Conservation (phyloP, 92 coral and sea anemone genomes). For the Desmophyllum pertusum region DNA sequence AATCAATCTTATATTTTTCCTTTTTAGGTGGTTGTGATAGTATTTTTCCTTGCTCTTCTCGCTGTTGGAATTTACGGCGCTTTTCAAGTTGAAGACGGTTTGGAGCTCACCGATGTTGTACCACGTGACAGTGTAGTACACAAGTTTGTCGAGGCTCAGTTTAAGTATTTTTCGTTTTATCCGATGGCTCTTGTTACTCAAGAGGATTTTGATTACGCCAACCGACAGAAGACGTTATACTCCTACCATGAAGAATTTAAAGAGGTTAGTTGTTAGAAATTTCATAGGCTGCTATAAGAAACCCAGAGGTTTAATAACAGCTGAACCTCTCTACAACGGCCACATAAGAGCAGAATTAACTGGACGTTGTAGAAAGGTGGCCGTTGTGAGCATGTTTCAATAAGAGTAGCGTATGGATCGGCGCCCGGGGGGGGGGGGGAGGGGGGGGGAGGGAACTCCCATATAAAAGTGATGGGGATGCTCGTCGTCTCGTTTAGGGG, state of each 20-base stretch:
- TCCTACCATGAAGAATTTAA: slow-evolving; percentile 81
- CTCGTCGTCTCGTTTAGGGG: too few species aligned
- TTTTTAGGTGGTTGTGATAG: slow-evolving; percentile 70
- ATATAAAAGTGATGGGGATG: too few species aligned
- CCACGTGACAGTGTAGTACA: slow-evolving; percentile 82
- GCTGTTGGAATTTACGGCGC: slow-evolving; percentile 86
- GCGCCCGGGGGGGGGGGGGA: too few species aligned
- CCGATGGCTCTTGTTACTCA: slow-evolving; percentile 80
- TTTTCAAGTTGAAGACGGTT: slow-evolving; percentile 83
- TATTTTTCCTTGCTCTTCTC: slow-evolving; percentile 76
- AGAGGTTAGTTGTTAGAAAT: slow-evolving; percentile 57
- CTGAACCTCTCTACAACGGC: too few species aligned
- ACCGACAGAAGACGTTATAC: slow-evolving; percentile 70
- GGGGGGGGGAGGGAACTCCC: too few species aligned
- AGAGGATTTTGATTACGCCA: slow-evolving; percentile 86
- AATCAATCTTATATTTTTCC: background rate
- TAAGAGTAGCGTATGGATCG: too few species aligned
- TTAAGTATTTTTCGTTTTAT: slow-evolving; percentile 90
- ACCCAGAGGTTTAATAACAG: too few species aligned
- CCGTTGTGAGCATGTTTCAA: too few species aligned
- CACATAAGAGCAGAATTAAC: too few species aligned
- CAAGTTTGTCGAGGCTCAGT: slow-evolving; percentile 82
- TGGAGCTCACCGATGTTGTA: slow-evolving; percentile 87
- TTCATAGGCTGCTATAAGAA: background rate
- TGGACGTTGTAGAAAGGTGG: too few species aligned